phyloP scores from a whole-genome alignment of 2,888 invertebrate genomes.

The Eurytoma californica region DNA sequence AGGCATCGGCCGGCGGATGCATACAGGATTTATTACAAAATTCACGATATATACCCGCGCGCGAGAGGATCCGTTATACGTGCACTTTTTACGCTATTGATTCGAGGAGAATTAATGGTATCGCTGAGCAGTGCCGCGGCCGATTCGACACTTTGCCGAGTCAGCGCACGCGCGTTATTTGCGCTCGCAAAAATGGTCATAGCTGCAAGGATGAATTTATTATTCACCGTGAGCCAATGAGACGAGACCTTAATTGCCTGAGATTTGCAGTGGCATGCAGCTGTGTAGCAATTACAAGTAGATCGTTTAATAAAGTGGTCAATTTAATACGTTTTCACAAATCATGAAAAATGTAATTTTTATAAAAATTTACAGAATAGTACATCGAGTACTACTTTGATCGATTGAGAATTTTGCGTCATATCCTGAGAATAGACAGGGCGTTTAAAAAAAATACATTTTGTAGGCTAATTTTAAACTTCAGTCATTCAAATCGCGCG shows the following conservation, averaged over 20 bases:
- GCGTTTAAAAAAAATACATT: no score
- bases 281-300: no score
- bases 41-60: background rate
- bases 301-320: no score
- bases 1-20: background rate
- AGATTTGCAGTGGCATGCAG: no score
- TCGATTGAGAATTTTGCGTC: no score
- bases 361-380: no score
- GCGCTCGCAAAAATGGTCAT: slow-evolving; percentile 16
- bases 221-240: slow-evolving; percentile 1
- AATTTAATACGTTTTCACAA: no score
- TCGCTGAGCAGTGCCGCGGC: background rate
- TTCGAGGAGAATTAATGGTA: slow-evolving; percentile 20
- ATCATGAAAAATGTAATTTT: no score
- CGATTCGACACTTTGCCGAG: slow-evolving; percentile 17
- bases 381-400: no score
- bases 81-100: slow-evolving; percentile 3
- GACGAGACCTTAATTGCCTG: background rate
- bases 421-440: no score
- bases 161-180: slow-evolving; percentile 21
- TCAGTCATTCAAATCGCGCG: no score
- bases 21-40: slow-evolving; percentile 15
- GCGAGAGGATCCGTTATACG: background rate
- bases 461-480: no score
- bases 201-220: background rate